Percentiles rank a stretch among this genome's conserved stretches.
Conservation (phyloP, 2,888 invertebrate genomes). For the Callosobruchus maculatus region DNA sequence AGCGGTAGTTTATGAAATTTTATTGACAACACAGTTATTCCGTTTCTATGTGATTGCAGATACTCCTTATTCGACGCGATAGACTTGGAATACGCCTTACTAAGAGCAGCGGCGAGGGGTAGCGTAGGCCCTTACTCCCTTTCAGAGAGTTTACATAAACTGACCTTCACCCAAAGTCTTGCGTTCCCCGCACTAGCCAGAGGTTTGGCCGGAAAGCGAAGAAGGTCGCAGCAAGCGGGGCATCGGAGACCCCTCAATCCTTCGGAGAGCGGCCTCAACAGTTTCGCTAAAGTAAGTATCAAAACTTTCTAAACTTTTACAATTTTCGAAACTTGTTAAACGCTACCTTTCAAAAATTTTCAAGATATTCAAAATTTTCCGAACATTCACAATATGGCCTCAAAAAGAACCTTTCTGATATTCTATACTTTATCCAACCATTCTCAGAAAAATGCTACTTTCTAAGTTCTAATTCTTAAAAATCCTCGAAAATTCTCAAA, state of each 20-base stretch:
- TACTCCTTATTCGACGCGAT: constrained; percentile 69
- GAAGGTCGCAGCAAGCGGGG: constrained; percentile 49
- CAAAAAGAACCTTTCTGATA: too few relatives aligned
- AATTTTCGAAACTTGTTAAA: too few relatives aligned
- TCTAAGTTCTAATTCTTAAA: too few relatives aligned
- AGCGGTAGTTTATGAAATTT: too few relatives aligned
- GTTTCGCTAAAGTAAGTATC: constrained; percentile 60
- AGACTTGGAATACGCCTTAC: constrained; percentile 66
- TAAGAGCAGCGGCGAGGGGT: constrained; percentile 66
- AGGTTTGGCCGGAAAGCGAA: constrained; percentile 61
- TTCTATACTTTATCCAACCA: too few relatives aligned
- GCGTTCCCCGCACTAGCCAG: constrained; percentile 70
- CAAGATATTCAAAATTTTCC: too few relatives aligned
- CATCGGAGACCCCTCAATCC: constrained; percentile 57
- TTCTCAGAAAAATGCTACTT: too few relatives aligned
- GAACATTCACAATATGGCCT: too few relatives aligned
- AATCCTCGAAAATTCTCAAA: too few relatives aligned
- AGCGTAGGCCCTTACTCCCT: constrained; percentile 69
- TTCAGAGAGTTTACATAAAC: constrained; percentile 67
- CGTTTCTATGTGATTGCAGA: constrained; percentile 13
- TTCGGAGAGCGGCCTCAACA: constrained; percentile 63
- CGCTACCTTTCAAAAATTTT: too few relatives aligned
- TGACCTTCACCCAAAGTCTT: constrained; percentile 70
- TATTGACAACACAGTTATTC: too few relatives aligned
- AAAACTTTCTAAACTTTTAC: too few relatives aligned